Conservation (phyloP, 2,888 invertebrate genomes). For the Myathropa florea region DNA sequence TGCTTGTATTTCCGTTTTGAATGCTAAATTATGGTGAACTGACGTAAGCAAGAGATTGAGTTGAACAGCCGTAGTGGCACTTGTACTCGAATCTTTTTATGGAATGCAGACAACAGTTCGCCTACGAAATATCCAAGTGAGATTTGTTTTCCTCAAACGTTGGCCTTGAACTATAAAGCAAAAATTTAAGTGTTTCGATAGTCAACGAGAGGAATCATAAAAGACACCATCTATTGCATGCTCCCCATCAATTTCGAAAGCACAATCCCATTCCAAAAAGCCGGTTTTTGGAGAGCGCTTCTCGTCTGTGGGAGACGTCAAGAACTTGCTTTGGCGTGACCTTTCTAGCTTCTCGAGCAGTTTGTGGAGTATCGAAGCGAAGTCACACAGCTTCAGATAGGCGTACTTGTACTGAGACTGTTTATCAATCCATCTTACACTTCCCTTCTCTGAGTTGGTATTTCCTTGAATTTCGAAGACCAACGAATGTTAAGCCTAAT, state of each 20-base stretch:
- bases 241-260: too few species aligned
- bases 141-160: slow-evolving; percentile 23
- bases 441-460: not conserved
- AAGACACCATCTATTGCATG: too few species aligned
- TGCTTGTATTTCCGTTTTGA: slow-evolving; percentile 30
- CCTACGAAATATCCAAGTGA: slow-evolving; percentile 11
- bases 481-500: not conserved
- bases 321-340: not conserved
- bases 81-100: slow-evolving; percentile 6
- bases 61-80: slow-evolving; percentile 20
- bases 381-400: not conserved
- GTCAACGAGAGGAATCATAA: not conserved
- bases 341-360: not conserved
- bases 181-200: not conserved
- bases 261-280: not conserved
- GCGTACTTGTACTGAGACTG: not conserved
- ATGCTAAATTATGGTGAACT: slow-evolving; percentile 31
- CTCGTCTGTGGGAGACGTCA: not conserved
- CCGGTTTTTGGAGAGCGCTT: not conserved
- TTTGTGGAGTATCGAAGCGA: not conserved
- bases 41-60: slow-evolving; percentile 21
- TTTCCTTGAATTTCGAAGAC: not conserved
- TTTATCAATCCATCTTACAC: not conserved
- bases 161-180: slow-evolving; percentile 21
- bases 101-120: slow-evolving; percentile 5